phyloP scores from a whole-genome alignment of 2,888 invertebrate genomes.

The Lochmaea crataegi region DNA sequence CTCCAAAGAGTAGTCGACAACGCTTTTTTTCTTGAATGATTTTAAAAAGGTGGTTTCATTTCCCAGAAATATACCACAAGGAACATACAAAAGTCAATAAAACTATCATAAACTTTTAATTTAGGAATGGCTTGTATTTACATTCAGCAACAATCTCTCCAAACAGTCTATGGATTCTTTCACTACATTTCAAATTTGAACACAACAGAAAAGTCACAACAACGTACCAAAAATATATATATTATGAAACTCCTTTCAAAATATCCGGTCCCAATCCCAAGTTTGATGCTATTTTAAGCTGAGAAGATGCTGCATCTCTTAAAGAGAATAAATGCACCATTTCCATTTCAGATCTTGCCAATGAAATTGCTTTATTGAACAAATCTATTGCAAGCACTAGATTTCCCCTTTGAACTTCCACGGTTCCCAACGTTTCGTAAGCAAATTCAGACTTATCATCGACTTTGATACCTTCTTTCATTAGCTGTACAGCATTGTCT shows the following conservation, averaged over 20 bases:
- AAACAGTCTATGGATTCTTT: conserved; percentile 25
- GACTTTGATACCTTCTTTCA: conserved; percentile 84
- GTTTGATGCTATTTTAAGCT: conserved; percentile 83
- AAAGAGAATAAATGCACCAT: conserved; percentile 91
- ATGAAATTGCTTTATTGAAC: conserved; percentile 88
- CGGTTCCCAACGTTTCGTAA: conserved; percentile 93
- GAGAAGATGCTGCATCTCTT: conserved; percentile 90
- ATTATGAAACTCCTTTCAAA: conserved; percentile 48
- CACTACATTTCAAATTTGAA: conserved; percentile 24
- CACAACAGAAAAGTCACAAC: conserved; percentile 16
- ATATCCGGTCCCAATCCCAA: conserved; percentile 68
- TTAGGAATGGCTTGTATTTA: conserved; percentile 45
- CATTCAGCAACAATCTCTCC: conserved; percentile 36
- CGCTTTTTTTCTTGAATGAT: no score
- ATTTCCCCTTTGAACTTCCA: conserved; percentile 93
- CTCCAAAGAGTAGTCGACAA: no score
- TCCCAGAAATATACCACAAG: no score
- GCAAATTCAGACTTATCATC: conserved; percentile 95
- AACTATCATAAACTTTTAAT: conserved; percentile 37
- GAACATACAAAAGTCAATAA: conserved; percentile 3
- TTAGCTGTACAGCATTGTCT: conserved; percentile 79
- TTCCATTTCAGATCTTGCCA: conserved; percentile 89
- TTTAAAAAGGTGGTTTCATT: no score
- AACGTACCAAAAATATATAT: conserved; percentile 10
- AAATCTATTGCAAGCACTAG: conserved; percentile 83